Evolutionary conservation across 2,113 vertebrate genomes (phyloP).

Genomic region (Ahaetulla prasina): DNA sequence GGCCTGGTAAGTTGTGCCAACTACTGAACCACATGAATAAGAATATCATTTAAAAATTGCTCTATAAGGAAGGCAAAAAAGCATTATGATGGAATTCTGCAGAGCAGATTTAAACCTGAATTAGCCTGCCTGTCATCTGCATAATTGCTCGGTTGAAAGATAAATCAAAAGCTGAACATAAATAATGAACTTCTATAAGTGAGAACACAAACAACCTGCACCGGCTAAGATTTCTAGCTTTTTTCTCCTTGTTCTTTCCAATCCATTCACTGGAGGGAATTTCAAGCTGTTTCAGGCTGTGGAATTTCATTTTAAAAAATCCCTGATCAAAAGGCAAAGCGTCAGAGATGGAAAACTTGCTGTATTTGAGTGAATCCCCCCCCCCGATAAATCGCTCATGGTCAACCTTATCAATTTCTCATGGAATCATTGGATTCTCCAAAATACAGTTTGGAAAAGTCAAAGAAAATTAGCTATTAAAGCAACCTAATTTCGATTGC

Average conservation of each 20-base stretch:
- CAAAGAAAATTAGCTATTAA: not conserved
- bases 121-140: not conserved
- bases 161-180: not conserved
- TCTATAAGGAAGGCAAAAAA: not conserved
- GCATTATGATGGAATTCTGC: not conserved
- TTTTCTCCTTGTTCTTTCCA: not conserved
- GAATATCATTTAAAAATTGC: not conserved
- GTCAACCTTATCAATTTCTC: not conserved
- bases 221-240: not conserved
- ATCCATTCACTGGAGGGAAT: not conserved
- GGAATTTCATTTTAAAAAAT: not conserved
- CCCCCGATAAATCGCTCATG: not conserved
- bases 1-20: not conserved
- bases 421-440: not conserved
- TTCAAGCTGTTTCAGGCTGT: not conserved
- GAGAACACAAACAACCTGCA: not conserved
- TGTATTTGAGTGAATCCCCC: not conserved
- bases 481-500: not conserved
- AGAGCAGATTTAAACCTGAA: not conserved
- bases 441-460: not conserved
- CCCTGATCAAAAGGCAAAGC: not conserved
- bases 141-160: not conserved
- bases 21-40: not conserved
- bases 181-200: not conserved
- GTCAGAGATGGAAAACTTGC: not conserved